Conservation (phyloP, 1,140 invertebrate species). For the Protaetia brevitarsis region DNA sequence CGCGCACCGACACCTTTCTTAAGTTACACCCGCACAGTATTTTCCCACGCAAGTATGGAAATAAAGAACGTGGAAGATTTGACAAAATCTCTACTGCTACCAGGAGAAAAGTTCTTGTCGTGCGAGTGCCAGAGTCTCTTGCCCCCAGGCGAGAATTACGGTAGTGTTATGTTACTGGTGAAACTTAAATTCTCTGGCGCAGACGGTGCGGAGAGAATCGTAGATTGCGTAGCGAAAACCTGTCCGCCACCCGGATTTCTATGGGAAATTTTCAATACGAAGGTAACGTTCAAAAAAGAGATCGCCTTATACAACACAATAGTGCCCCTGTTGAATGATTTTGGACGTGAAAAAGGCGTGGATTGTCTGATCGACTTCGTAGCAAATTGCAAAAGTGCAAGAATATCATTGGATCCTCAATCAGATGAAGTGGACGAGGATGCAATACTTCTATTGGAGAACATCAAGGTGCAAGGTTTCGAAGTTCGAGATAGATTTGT, state of each 20-base stretch:
- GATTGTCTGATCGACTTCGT: constrained; percentile 11
- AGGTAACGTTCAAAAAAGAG: constrained; percentile 56
- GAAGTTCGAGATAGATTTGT: constrained; percentile 37
- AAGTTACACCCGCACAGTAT: too few relatives aligned
- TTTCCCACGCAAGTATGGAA: neutral
- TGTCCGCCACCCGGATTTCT: constrained; percentile 52
- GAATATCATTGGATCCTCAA: constrained; percentile 32
- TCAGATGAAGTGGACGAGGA: constrained; percentile 36
- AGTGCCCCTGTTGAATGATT: constrained; percentile 48
- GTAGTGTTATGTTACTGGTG: constrained; percentile 54
- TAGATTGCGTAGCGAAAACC: constrained; percentile 53
- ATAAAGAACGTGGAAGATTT: constrained; percentile 11
- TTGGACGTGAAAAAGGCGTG: constrained; percentile 50
- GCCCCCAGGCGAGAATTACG: constrained; percentile 57
- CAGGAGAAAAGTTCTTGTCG: neutral
- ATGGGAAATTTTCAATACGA: constrained; percentile 54
- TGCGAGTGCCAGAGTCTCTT: neutral
- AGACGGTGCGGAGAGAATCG: constrained; percentile 44
- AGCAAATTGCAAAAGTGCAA: constrained; percentile 35
- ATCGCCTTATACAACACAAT: constrained; percentile 53
- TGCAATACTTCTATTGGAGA: constrained; percentile 48
- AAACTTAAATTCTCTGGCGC: constrained; percentile 30
- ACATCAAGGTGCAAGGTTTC: constrained; percentile 45
- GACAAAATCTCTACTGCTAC: neutral
- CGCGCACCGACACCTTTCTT: too few relatives aligned